Percentiles rank a stretch among this genome's conserved stretches.
Conservation (phyloP, 1,140 invertebrate species). For the Drosophila teissieri region DNA sequence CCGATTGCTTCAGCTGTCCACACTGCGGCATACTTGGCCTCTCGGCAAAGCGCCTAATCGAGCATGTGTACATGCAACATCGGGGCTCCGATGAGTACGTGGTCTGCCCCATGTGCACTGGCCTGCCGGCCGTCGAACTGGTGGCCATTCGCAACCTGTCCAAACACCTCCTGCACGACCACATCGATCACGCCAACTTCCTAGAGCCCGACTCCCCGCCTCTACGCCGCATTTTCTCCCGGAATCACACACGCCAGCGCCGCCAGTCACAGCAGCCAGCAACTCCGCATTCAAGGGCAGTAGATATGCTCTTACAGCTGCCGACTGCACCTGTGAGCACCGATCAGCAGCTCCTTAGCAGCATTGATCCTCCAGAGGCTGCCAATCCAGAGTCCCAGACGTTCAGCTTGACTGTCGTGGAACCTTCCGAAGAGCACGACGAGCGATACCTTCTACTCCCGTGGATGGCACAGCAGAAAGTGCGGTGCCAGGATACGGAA, state of each 20-base stretch:
- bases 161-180: slow-evolving; percentile 57
- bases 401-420: not conserved
- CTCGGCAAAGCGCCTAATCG: slow-evolving; percentile 59
- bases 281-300: not conserved
- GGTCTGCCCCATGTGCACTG: slow-evolving; percentile 65
- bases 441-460: slow-evolving; percentile 24
- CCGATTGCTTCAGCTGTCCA: slow-evolving; percentile 66
- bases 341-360: not conserved
- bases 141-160: slow-evolving; percentile 54
- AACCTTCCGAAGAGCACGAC: not conserved
- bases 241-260: slow-evolving; percentile 29
- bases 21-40: slow-evolving; percentile 50
- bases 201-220: slow-evolving; percentile 61
- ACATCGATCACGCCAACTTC: slow-evolving; percentile 63
- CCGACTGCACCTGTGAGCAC: not conserved
- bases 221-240: slow-evolving; percentile 19
- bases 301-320: not conserved
- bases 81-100: slow-evolving; percentile 49
- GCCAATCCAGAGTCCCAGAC: not conserved
- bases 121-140: slow-evolving; percentile 40
- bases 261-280: slow-evolving; percentile 9
- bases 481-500: not conserved
- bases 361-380: not conserved
- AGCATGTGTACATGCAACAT: slow-evolving; percentile 53
- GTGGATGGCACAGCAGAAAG: slow-evolving; percentile 37